Conservation (phyloP, 2,797 vertebrate species). For the Helarctos malayanus region DNA sequence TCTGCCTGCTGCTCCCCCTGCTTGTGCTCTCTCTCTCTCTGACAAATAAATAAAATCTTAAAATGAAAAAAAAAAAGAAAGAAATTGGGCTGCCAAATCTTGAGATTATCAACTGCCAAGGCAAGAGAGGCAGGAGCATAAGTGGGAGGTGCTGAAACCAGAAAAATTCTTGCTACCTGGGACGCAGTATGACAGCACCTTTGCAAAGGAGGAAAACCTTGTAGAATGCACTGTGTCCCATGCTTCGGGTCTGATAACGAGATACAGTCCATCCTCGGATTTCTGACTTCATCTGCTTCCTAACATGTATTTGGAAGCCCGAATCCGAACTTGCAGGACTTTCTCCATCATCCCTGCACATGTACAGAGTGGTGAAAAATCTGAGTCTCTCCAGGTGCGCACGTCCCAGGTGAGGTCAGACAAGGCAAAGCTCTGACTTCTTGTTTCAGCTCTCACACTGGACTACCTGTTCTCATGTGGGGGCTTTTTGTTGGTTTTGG, state of each 20-base stretch:
- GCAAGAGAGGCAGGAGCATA: neutral
- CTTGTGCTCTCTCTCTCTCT: neutral
- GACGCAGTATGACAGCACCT: neutral
- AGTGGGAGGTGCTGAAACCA: slow-evolving; percentile 26
- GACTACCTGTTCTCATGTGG: neutral
- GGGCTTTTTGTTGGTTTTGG: neutral
- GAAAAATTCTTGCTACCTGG: neutral
- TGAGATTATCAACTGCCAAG: neutral
- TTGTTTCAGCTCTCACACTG: neutral
- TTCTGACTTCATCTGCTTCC: neutral
- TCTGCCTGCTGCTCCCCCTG: neutral
- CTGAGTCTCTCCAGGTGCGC: neutral
- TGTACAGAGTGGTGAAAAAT: neutral
- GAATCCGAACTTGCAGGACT: too few relatives aligned
- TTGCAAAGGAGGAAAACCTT: neutral
- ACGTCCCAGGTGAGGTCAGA: neutral
- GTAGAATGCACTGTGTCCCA: neutral
- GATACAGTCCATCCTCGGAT: neutral
- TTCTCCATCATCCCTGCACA: neutral
- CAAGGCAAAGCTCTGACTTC: neutral
- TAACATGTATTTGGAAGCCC: neutral
- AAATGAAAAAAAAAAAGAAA: neutral
- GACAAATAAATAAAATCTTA: neutral
- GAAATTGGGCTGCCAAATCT: neutral
- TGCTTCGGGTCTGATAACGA: neutral